Percentiles rank a stretch among this genome's conserved stretches.
phyloP scores from a whole-genome alignment of 2,888 invertebrate genomes.

The Chaetogeoica ovagalla region DNA sequence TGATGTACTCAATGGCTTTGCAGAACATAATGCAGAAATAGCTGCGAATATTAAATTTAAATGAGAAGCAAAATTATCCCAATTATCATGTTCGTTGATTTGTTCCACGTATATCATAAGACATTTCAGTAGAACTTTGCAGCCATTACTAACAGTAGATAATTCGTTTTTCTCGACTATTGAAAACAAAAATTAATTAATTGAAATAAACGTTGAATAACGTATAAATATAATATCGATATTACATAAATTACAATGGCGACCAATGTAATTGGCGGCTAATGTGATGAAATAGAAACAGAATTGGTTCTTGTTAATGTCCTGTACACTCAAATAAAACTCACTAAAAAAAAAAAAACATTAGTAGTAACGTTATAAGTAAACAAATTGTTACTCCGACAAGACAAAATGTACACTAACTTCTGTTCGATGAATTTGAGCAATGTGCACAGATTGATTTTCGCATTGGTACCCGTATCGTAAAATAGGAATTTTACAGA shows the following conservation, averaged over 20 bases:
- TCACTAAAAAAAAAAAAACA: conserved; percentile 21
- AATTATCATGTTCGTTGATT: conserved; percentile 7
- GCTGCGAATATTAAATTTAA: conserved; percentile 36
- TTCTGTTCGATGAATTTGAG: conserved; percentile 43
- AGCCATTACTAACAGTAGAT: conserved; percentile 12
- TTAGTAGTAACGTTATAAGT: neutral
- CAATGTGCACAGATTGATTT: conserved; percentile 27
- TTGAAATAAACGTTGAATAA: neutral
- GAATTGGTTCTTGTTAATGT: conserved; percentile 37
- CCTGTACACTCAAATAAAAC: conserved; percentile 17
- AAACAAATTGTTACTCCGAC: neutral
- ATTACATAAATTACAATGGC: conserved; percentile 46
- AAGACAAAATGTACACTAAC: conserved; percentile 5
- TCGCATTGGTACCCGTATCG: conserved; percentile 27
- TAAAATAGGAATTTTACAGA: conserved; percentile 47
- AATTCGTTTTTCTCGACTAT: conserved; percentile 39
- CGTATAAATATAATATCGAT: neutral
- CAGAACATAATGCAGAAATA: conserved; percentile 44
- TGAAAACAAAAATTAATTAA: neutral
- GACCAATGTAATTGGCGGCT: conserved; percentile 44
- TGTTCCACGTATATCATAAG: conserved; percentile 27
- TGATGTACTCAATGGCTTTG: conserved; percentile 31
- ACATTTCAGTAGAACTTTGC: conserved; percentile 36
- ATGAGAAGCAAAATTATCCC: conserved; percentile 36
- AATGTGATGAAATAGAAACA: conserved; percentile 42